Percentiles rank a stretch among this genome's conserved stretches.
Evolutionary conservation across 1,140 invertebrate genomes (phyloP).

Genomic region (Drosophila baimaii): DNA sequence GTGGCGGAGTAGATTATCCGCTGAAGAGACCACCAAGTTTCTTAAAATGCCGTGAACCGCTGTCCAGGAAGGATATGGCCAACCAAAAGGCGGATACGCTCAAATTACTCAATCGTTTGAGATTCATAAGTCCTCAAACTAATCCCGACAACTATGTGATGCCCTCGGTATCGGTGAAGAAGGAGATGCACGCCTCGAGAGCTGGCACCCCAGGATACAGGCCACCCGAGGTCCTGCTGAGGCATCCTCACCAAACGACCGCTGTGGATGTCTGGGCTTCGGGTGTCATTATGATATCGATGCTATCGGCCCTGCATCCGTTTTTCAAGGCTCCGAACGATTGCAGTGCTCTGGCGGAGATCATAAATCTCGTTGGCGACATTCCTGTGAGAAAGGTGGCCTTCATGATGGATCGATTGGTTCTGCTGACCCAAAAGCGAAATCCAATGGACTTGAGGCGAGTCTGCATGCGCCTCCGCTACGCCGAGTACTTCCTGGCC

Average conservation of each 20-base stretch:
- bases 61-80: conserved; percentile 54
- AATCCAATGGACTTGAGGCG: conserved; percentile 85
- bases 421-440: conserved; percentile 86
- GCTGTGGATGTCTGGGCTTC: conserved; percentile 96
- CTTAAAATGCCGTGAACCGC: conserved; percentile 30
- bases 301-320: conserved; percentile 91
- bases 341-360: conserved; percentile 91
- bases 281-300: conserved; percentile 93
- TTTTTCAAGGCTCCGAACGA: conserved; percentile 94
- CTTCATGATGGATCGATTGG: conserved; percentile 86
- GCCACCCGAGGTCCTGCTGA: conserved; percentile 94
- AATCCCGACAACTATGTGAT: conserved; percentile 76
- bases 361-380: conserved; percentile 92
- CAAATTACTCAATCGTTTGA: conserved; percentile 58
- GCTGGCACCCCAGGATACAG: conserved; percentile 95
- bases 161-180: conserved; percentile 58
- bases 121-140: conserved; percentile 43
- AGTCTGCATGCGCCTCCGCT: conserved; percentile 85
- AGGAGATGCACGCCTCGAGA: conserved; percentile 88
- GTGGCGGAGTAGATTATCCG: conserved; percentile 24
- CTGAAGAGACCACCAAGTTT: background rate
- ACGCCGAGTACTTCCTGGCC: conserved; percentile 62
- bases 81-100: conserved; percentile 57
- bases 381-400: conserved; percentile 89
- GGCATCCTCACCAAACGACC: conserved; percentile 89